These are phyloP conservation scores for Aeoliscus strigatus DNA, from an alignment of 2,797 vertebrate genomes.

Conservation along the genomic window DNA sequence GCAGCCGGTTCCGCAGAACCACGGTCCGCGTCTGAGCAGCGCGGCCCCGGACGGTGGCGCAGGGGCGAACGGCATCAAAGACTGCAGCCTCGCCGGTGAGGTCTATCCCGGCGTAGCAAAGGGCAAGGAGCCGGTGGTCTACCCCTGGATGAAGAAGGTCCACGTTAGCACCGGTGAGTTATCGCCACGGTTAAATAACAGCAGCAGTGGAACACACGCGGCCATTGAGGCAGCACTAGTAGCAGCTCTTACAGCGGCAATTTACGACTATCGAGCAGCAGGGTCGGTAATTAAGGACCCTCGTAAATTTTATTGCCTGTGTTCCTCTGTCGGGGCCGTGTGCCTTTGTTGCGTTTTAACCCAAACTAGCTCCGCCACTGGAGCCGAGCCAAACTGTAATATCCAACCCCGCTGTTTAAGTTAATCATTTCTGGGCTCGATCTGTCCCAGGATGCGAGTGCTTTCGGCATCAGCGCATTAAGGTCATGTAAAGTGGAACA, in stretches of 20 bases:
- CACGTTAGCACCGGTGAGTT: conserved; percentile 94
- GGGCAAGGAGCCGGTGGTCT: conserved; percentile 92
- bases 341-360: conserved; percentile 91
- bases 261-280: conserved; percentile 95
- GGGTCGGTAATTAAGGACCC: conserved; percentile 96
- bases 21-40: conserved; percentile 71
- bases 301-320: conserved; percentile 97
- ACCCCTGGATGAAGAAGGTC: conserved; percentile 99
- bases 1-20: conserved; percentile 76
- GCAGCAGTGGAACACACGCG: conserved; percentile 62
- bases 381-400: conserved; percentile 70
- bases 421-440: conserved; percentile 69
- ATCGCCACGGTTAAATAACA: conserved; percentile 64
- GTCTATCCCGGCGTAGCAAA: conserved; percentile 74
- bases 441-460: conserved; percentile 65
- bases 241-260: conserved; percentile 85
- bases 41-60: conserved; percentile 79
- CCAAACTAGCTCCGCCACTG: conserved; percentile 74
- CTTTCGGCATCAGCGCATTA: conserved; percentile 59
- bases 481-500: conserved; percentile 49
- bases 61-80: conserved; percentile 76
- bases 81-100: conserved; percentile 77
- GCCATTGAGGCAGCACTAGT: conserved; percentile 82
- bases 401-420: conserved; percentile 68
- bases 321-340: conserved; percentile 83